phyloP scores from a whole-genome alignment of 2,113 vertebrate species.

The Amphiprion percula region DNA sequence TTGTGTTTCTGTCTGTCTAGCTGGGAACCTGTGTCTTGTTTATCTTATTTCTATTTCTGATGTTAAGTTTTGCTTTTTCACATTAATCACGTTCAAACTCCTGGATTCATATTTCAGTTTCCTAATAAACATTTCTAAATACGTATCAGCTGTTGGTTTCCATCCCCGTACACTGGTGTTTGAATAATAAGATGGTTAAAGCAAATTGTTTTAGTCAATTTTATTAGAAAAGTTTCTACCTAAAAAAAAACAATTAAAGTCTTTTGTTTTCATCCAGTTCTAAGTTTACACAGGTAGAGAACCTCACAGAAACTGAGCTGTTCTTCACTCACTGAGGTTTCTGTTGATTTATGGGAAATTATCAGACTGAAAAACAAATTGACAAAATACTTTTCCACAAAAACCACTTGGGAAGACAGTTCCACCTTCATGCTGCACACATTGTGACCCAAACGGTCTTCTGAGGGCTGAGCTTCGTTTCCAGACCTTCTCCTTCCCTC shows the following conservation, averaged over 20 bases:
- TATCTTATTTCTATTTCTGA: no score
- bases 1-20: no score
- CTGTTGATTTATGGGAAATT: background rate
- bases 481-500: background rate
- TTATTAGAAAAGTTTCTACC: constrained; percentile 49
- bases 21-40: no score
- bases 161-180: background rate
- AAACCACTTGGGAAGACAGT: background rate
- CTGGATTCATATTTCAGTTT: no score
- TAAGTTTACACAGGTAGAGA: background rate
- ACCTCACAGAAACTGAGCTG: no score
- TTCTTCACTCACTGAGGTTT: background rate
- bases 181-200: background rate
- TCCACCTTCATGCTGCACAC: background rate
- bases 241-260: constrained; percentile 17
- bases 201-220: constrained; percentile 1
- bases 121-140: background rate
- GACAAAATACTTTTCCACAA: no score
- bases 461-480: background rate
- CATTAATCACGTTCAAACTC: no score
- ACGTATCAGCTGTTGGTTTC: no score
- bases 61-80: no score
- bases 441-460: no score
- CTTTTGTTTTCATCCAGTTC: background rate
- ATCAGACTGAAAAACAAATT: constrained; percentile 14